Percentiles rank a stretch among this genome's conserved stretches.
Evolutionary conservation across 2,797 vertebrate species (phyloP).

Genomic region (Iguana delicatissima): DNA sequence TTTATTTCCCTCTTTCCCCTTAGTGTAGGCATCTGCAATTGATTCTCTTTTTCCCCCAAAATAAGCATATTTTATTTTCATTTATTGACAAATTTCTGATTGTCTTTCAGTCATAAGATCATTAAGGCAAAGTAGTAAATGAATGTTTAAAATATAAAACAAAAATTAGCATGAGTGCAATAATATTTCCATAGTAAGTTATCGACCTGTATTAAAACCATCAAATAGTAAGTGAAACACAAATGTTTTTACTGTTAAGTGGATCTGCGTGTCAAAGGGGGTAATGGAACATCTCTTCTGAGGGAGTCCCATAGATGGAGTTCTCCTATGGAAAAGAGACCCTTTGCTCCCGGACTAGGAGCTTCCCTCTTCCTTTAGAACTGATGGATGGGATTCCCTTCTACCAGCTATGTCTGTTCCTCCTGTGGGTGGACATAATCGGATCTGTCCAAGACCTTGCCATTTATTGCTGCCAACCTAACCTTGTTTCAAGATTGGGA

Average conservation of each 20-base stretch:
- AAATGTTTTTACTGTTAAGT: background rate
- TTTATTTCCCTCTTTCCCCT: background rate
- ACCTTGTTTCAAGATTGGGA: background rate
- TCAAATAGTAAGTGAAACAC: background rate
- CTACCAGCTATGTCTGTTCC: background rate
- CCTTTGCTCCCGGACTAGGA: background rate
- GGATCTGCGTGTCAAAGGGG: background rate
- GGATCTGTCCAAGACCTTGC: background rate
- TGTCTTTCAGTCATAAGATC: background rate
- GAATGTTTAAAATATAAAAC: background rate
- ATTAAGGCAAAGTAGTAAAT: background rate
- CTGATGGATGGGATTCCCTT: background rate
- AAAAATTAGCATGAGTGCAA: background rate
- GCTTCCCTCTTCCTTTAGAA: background rate
- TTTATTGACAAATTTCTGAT: constrained; percentile 6
- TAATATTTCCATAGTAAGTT: background rate
- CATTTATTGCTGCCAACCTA: background rate
- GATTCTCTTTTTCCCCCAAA: background rate
- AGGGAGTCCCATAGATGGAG: background rate
- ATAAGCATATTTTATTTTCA: background rate
- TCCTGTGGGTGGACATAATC: background rate
- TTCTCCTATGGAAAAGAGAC: background rate
- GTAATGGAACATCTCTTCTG: background rate
- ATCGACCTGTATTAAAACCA: background rate
- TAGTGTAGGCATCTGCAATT: background rate